A percentile compares a stretch with the other conserved stretches of the same genome.
phyloP scores from a whole-genome alignment of 2,113 vertebrate species.

The Marcusenius ussheri region DNA sequence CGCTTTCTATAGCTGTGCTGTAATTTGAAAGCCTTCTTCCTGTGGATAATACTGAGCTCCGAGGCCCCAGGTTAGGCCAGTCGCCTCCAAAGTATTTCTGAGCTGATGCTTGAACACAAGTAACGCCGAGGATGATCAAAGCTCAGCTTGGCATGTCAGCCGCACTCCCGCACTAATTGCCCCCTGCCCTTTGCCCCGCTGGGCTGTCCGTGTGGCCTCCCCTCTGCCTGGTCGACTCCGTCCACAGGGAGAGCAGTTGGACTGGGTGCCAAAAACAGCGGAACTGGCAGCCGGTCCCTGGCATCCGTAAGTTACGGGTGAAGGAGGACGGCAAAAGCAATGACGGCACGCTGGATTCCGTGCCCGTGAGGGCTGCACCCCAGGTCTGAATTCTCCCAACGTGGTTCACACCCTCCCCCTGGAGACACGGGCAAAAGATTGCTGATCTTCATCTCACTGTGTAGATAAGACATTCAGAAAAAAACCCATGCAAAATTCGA shows the following conservation, averaged over 20 bases:
- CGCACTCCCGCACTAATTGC: background rate
- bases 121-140: background rate
- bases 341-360: background rate
- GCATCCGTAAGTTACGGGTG: background rate
- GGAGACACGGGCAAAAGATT: background rate
- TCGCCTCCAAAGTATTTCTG: background rate
- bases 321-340: background rate
- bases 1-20: background rate
- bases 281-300: too few species aligned
- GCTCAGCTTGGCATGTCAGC: background rate
- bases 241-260: background rate
- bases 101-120: background rate
- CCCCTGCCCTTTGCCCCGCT: background rate
- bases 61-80: background rate
- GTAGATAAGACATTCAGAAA: background rate
- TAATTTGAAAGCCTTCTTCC: background rate
- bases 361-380: background rate
- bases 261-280: background rate
- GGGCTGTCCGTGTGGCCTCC: background rate
- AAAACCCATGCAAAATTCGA: background rate
- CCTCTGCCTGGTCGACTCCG: background rate
- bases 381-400: background rate
- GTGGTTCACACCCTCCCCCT: background rate
- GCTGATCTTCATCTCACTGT: background rate
- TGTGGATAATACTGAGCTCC: background rate